Evolutionary conservation across 2,888 invertebrate species (phyloP).

Genomic region (Lasioglossum calceatum): DNA sequence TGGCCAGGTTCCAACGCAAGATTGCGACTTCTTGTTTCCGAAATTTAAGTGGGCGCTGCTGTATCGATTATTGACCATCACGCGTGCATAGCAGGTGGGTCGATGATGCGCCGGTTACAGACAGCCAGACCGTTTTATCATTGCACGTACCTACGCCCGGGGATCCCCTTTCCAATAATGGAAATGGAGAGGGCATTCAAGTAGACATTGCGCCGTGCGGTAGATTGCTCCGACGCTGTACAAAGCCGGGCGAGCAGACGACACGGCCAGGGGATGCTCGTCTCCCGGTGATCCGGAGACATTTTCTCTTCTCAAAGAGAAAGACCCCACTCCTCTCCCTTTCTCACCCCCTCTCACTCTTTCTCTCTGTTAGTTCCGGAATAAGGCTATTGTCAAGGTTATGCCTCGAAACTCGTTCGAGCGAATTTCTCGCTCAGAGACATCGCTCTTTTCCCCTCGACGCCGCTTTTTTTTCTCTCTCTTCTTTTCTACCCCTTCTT

Average conservation of each 20-base stretch:
- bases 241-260: conserved; percentile 63
- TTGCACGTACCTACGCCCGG: conserved; percentile 37
- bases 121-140: conserved; percentile 56
- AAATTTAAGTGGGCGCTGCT: background rate
- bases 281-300: conserved; percentile 50
- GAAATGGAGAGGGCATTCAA: conserved; percentile 69
- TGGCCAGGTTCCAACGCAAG: background rate
- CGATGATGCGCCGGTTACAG: conserved; percentile 28
- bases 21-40: background rate
- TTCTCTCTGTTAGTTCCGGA: conserved; percentile 28
- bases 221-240: conserved; percentile 66
- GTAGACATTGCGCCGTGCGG: conserved; percentile 64
- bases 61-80: conserved; percentile 11
- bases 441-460: background rate
- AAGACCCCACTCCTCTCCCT: conserved; percentile 15
- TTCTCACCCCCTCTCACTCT: background rate
- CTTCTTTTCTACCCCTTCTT: background rate
- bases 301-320: conserved; percentile 56
- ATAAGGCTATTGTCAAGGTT: conserved; percentile 65
- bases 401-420: conserved; percentile 58
- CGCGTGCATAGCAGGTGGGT: background rate
- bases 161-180: conserved; percentile 66
- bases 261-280: conserved; percentile 45
- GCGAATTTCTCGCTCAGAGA: conserved; percentile 46
- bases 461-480: background rate